Conservation (phyloP, 2,797 vertebrate genomes). For the Leptoclinus maculatus region DNA sequence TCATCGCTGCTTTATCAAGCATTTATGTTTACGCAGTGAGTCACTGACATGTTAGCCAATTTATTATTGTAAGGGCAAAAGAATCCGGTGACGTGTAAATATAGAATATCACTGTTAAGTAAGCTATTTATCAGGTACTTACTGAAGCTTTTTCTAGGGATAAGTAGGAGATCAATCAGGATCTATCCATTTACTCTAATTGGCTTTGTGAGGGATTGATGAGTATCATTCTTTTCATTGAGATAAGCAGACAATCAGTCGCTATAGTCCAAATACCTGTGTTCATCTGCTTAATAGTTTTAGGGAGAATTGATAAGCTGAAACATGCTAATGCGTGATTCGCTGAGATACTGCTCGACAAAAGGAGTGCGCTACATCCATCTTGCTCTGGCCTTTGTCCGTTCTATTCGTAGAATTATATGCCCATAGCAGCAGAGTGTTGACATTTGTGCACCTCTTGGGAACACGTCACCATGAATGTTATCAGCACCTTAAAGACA, state of each 20-base stretch:
- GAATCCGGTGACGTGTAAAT: conserved; percentile 29
- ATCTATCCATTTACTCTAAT: conserved; percentile 56
- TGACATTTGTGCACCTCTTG: conserved; percentile 87
- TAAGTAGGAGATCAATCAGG: conserved; percentile 57
- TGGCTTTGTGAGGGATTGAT: conserved; percentile 65
- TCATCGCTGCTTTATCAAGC: conserved; percentile 39
- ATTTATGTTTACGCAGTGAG: conserved; percentile 14
- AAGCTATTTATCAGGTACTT: conserved; percentile 45
- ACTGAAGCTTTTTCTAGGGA: conserved; percentile 43
- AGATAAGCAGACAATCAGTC: conserved; percentile 19
- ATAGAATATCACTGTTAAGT: conserved; percentile 34
- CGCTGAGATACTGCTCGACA: conserved; percentile 31
- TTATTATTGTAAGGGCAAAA: conserved; percentile 7
- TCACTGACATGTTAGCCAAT: conserved; percentile 3
- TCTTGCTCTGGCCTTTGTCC: conserved; percentile 70
- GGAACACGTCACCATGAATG: conserved; percentile 86
- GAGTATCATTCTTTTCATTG: conserved; percentile 40
- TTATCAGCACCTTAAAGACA: conserved; percentile 86
- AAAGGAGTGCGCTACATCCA: conserved; percentile 49
- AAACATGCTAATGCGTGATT: conserved; percentile 25
- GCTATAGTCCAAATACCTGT: conserved; percentile 17
- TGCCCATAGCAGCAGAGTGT: conserved; percentile 76
- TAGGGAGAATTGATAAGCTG: conserved; percentile 2
- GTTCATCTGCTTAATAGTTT: conserved; percentile 7
- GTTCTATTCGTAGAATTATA: conserved; percentile 82